These are phyloP conservation scores for Dynastes grantii DNA, from an alignment of 2,888 invertebrate genomes.

Conservation along the genomic window DNA sequence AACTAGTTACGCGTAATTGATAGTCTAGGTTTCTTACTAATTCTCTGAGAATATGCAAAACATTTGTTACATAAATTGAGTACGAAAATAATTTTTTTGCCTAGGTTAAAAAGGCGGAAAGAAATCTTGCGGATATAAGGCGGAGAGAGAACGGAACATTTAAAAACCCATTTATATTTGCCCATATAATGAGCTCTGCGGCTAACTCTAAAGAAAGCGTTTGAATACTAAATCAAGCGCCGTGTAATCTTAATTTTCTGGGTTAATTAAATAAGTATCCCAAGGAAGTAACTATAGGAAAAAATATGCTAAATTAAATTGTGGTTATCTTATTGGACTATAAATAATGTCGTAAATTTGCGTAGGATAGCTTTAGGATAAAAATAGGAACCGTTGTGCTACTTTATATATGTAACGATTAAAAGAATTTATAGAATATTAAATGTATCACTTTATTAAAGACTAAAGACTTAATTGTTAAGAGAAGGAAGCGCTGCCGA, in stretches of 20 bases:
- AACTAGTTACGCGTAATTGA: no score
- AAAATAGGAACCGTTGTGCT: background rate
- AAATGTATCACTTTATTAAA: background rate
- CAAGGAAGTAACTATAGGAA: constrained; percentile 5
- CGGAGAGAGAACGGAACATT: constrained; percentile 1
- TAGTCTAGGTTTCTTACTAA: no score
- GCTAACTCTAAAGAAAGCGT: constrained; percentile 27
- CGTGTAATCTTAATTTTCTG: constrained; percentile 16
- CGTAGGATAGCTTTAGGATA: background rate
- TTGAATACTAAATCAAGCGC: constrained; percentile 27
- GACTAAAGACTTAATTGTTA: background rate
- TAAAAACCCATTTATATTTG: constrained; percentile 17
- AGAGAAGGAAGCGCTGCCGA: constrained; percentile 1
- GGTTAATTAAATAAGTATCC: constrained; percentile 16
- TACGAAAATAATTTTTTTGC: background rate
- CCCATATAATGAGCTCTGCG: constrained; percentile 14
- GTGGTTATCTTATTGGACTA: constrained; percentile 13
- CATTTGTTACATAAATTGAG: background rate
- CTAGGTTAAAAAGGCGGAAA: constrained; percentile 14
- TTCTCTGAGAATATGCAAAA: background rate
- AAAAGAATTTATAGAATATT: background rate
- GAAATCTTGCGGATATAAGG: constrained; percentile 10
- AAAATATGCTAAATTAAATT: constrained; percentile 6
- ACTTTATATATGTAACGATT: background rate
- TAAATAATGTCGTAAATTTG: background rate